Percentiles rank a stretch among this genome's conserved stretches.
Conservation (phyloP, 1,140 invertebrate genomes). For the Parapsyche elsis region DNA sequence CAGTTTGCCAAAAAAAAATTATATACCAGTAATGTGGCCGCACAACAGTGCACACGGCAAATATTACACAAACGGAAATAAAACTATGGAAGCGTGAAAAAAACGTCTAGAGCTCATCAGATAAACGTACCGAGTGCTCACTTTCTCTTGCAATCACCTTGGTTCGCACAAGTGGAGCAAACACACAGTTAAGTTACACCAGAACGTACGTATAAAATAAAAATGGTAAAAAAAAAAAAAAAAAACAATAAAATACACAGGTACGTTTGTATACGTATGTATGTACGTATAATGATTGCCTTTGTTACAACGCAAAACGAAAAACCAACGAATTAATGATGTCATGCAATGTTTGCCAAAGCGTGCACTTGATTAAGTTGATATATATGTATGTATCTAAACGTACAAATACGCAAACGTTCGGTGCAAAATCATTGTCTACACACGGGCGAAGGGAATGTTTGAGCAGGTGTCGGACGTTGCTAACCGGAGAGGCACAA, state of each 20-base stretch:
- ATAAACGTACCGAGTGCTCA: constrained; percentile 46
- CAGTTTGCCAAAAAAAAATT: too few species aligned
- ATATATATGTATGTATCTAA: neutral
- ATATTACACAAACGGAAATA: constrained; percentile 46
- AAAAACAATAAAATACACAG: too few species aligned
- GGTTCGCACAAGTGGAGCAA: constrained; percentile 40
- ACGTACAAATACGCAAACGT: neutral
- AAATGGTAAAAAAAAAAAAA: too few species aligned
- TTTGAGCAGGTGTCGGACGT: neutral
- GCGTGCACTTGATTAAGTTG: neutral
- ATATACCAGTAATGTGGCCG: neutral
- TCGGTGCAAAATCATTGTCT: neutral
- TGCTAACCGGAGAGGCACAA: neutral
- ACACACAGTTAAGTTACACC: constrained; percentile 6
- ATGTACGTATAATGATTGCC: neutral
- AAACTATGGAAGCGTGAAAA: constrained; percentile 51
- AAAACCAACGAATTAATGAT: constrained; percentile 1
- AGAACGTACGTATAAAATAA: too few species aligned
- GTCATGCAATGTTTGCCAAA: constrained; percentile 15
- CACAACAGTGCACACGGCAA: neutral
- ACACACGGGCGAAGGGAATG: neutral
- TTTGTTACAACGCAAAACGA: neutral
- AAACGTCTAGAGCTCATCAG: constrained; percentile 47
- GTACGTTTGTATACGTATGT: too few species aligned
- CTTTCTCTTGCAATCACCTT: constrained; percentile 54